Evolutionary conservation across 2,113 vertebrate species (phyloP), one percentile per base, ranked within the genome.

Genomic region (Gobio gobio): DNA sequence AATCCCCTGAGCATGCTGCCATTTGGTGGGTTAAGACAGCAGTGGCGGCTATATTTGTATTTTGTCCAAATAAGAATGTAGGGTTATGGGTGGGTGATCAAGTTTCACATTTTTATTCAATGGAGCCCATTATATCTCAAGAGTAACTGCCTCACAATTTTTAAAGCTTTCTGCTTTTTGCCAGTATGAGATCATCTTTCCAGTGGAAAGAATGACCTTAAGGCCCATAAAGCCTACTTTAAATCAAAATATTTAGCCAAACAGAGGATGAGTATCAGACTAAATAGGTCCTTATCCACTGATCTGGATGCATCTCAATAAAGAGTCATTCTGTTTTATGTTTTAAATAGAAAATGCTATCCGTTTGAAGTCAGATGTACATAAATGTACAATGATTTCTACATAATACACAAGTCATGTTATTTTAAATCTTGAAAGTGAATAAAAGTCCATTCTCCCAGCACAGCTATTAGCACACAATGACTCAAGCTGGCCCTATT

Each of bases 61-160:
- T 92, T 92, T 78, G 90, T 89, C 92, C 93, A 89, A 93, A 92
- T 93, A 93, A 92, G 94, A 90, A 89, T 83, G 70, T 83, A 88
- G 86, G 88, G 73, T 82, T 85, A 90, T 83, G 86, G 87, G 89
- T 90, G 74, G 82, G 85, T 83, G 92, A 93, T 94, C 88, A 83
- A 89, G 91, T 94, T 81, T 91, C 93, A 87, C 68, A 85, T 90
- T 79, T 91, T 91, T 91, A 92, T 93, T 89, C 86, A 68, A 43
- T 45, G 49, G 29, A 58, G 36, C 76, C 77, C 76, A 91, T 93
- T 88, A 77, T 87, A 93, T 91, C 93, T 85, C 66, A 80, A 87
- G 61, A 83, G 83, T 88, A 87, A 88, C 85, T 90, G 85, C 88
- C 87, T 83, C 89, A 92, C 91, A 92, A 91, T 92, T 84, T 91